Evolutionary conservation across 2,797 vertebrate genomes (phyloP).

Genomic region (Acrossocheilus fasciatus): DNA sequence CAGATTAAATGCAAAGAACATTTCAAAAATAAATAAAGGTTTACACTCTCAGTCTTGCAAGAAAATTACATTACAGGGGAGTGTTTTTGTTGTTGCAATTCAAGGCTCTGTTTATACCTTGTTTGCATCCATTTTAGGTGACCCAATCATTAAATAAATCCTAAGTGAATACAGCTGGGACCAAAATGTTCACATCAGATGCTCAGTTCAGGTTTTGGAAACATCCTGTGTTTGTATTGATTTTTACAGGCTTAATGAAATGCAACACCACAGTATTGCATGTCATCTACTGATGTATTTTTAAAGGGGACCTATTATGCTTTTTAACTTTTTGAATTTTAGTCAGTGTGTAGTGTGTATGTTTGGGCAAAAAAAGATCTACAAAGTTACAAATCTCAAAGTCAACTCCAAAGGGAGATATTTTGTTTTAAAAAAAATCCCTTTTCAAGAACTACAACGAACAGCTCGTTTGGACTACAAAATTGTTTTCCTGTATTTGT

Average conservation of each 20-base stretch:
- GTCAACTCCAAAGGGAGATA: too few relatives aligned
- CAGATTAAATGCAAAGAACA: conserved; percentile 3
- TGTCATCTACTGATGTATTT: neutral
- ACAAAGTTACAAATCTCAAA: too few relatives aligned
- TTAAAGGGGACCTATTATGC: neutral
- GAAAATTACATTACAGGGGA: neutral
- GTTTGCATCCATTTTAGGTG: neutral
- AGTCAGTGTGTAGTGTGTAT: too few relatives aligned
- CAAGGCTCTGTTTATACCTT: neutral
- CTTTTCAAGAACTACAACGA: too few relatives aligned
- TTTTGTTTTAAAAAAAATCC: too few relatives aligned
- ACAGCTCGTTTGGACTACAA: too few relatives aligned
- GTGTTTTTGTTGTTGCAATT: neutral
- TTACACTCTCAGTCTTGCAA: neutral
- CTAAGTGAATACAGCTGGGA: neutral
- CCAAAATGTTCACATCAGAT: neutral
- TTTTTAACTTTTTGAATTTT: too few relatives aligned
- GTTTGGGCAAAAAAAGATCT: too few relatives aligned
- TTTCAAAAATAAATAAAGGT: conserved; percentile 17
- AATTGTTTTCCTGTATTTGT: too few relatives aligned
- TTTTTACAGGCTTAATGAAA: neutral
- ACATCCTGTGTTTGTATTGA: neutral
- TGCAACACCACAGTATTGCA: neutral
- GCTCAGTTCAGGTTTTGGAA: neutral
- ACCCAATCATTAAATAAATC: neutral